Conservation (phyloP, 2,797 vertebrate species). For the Mus spretus region DNA sequence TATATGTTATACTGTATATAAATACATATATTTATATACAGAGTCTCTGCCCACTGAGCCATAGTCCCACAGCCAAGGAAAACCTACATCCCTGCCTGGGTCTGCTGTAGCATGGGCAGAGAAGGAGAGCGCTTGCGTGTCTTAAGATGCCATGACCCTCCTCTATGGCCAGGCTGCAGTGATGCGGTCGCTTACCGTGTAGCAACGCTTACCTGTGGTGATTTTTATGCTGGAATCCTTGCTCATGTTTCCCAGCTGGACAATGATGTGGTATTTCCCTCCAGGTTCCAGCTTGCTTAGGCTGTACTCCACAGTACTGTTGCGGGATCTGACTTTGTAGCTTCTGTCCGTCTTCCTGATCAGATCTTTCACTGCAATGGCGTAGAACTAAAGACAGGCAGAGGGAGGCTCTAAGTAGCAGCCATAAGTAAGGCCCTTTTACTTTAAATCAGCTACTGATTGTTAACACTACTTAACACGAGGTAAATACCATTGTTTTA, state of each 20-base stretch:
- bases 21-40: background rate
- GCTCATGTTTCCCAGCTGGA: constrained; percentile 98
- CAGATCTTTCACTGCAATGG: constrained; percentile 93
- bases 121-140: background rate
- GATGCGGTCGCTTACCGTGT: accelerated
- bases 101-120: background rate
- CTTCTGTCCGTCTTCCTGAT: constrained; percentile 93
- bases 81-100: background rate
- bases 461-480: background rate
- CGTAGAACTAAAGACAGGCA: constrained; percentile 91
- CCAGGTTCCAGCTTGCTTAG: constrained; percentile 94
- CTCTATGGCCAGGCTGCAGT: accelerated
- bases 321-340: constrained; percentile 94
- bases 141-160: background rate
- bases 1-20: background rate
- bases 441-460: background rate
- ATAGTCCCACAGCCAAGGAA: background rate
- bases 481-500: background rate
- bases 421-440: background rate
- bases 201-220: constrained; percentile 91
- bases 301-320: constrained; percentile 96
- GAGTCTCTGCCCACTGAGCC: background rate
- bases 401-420: background rate
- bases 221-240: constrained; percentile 96
- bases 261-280: constrained; percentile 95